Conservation (phyloP, 2,113 vertebrate genomes). For the Rynchops niger region DNA sequence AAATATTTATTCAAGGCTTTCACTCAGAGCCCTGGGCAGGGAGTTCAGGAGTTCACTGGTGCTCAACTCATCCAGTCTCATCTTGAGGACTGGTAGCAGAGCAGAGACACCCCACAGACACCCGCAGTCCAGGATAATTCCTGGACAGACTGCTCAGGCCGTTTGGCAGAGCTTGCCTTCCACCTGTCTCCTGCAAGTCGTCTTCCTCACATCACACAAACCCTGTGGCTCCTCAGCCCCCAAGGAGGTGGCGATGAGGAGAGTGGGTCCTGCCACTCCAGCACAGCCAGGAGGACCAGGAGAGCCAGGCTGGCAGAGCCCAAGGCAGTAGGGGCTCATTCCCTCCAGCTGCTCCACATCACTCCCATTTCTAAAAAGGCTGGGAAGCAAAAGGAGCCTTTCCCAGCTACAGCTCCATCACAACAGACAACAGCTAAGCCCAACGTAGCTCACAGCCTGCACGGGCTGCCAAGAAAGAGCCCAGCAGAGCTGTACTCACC, state of each 20-base stretch:
- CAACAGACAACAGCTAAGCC: neutral
- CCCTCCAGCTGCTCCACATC: neutral
- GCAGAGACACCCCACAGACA: neutral
- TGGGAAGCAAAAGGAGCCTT: neutral
- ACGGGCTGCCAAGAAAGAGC: neutral
- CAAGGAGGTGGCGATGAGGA: rapidly evolving
- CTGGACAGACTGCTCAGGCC: neutral
- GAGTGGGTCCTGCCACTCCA: neutral
- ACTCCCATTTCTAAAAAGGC: neutral
- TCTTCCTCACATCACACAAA: neutral
- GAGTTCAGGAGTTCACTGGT: neutral
- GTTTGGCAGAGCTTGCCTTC: neutral
- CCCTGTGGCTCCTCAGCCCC: neutral
- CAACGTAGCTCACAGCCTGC: neutral
- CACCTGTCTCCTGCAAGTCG: neutral
- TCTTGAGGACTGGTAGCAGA: neutral
- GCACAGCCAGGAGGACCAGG: neutral
- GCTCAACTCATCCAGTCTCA: neutral
- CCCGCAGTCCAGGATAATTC: neutral
- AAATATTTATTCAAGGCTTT: neutral
- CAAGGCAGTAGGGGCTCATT: neutral
- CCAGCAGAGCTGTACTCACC: neutral
- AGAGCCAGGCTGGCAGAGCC: neutral
- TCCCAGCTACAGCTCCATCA: neutral
- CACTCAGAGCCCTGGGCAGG: neutral